Evolutionary conservation across 2,888 invertebrate genomes (phyloP).

Genomic region (Cataglyphis albicans): DNA sequence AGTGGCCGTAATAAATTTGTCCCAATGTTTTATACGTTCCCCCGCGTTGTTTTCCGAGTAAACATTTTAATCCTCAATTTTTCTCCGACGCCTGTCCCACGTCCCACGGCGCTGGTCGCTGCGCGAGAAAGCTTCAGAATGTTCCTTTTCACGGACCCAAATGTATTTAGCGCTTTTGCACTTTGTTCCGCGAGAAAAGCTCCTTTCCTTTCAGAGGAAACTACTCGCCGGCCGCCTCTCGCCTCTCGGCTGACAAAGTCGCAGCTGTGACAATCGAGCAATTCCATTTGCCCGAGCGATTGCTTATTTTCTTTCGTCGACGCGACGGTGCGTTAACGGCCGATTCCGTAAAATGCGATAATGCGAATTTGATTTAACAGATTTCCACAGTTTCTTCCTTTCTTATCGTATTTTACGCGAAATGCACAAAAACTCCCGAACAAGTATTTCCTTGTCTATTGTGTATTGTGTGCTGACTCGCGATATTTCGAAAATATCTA

Average conservation of each 20-base stretch:
- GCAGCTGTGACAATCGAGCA: slow-evolving; percentile 66
- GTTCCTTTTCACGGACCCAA: slow-evolving; percentile 61
- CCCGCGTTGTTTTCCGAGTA: slow-evolving; percentile 55
- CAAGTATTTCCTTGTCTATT: neutral
- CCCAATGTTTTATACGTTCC: slow-evolving; percentile 58
- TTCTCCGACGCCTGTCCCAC: slow-evolving; percentile 42
- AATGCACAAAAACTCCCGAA: slow-evolving; percentile 1
- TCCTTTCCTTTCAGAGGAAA: slow-evolving; percentile 63
- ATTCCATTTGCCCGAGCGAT: slow-evolving; percentile 70
- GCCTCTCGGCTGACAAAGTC: slow-evolving; percentile 58
- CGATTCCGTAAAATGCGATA: slow-evolving; percentile 55
- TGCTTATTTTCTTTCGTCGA: slow-evolving; percentile 66
- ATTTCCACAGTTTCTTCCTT: slow-evolving; percentile 29
- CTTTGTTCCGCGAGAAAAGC: slow-evolving; percentile 59
- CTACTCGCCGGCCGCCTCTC: slow-evolving; percentile 51
- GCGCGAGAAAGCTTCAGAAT: slow-evolving; percentile 54
- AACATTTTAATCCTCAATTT: slow-evolving; percentile 61
- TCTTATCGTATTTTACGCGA: slow-evolving; percentile 29
- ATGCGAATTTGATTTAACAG: slow-evolving; percentile 54
- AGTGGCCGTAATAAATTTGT: slow-evolving; percentile 56
- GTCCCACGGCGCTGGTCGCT: slow-evolving; percentile 34
- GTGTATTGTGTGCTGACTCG: neutral
- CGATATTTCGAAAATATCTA: neutral
- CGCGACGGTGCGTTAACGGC: slow-evolving; percentile 50
- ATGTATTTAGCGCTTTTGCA: slow-evolving; percentile 66